Evolutionary conservation across 2,113 vertebrate genomes (phyloP).

Genomic region (Sarotherodon lohbergeri): DNA sequence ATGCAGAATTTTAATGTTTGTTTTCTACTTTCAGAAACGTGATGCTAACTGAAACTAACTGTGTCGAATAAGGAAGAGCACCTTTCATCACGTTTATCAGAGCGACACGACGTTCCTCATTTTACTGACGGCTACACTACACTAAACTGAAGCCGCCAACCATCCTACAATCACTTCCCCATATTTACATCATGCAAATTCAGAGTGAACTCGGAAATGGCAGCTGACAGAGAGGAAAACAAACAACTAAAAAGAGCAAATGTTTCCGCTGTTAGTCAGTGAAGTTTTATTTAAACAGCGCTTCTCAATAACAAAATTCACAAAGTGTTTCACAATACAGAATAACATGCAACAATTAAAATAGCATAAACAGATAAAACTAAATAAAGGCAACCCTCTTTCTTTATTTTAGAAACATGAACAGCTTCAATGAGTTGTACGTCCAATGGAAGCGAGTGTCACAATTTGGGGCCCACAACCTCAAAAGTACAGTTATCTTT

Average conservation of each 20-base stretch:
- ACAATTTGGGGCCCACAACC: background rate
- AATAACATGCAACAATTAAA: background rate
- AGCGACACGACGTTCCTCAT: background rate
- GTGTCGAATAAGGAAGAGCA: background rate
- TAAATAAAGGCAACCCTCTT: background rate
- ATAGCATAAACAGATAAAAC: background rate
- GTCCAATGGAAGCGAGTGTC: rapidly evolving
- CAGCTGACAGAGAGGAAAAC: background rate
- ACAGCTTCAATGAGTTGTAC: background rate
- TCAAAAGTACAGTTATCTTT: background rate
- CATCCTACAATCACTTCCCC: background rate
- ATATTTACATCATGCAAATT: background rate
- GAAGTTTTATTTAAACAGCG: background rate
- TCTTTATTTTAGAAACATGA: background rate
- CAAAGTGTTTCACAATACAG: background rate
- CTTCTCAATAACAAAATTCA: background rate
- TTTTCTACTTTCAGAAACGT: background rate
- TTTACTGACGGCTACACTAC: background rate
- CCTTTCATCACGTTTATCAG: background rate
- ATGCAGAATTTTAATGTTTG: background rate
- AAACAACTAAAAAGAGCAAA: background rate
- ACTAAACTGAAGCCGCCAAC: background rate
- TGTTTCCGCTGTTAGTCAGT: background rate
- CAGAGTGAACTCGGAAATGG: background rate
- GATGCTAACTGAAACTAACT: background rate